These are phyloP conservation scores for Chaetura pelagica DNA, from an alignment of 2,113 vertebrate genomes.

Conservation along the genomic window DNA sequence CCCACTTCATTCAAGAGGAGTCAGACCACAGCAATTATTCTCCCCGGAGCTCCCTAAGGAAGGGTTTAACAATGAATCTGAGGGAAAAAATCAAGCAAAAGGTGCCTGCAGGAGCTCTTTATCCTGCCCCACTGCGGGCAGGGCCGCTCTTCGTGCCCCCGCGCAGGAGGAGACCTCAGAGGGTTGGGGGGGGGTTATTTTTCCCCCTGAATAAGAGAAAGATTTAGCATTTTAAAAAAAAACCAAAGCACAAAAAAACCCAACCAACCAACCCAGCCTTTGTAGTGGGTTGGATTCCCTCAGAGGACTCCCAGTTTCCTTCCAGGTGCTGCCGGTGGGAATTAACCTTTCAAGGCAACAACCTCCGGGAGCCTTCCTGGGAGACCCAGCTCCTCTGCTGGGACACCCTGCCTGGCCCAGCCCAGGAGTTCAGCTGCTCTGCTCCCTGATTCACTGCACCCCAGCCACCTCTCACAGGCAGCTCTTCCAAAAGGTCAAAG, in stretches of 20 bases:
- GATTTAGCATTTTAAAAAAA: slow-evolving; percentile 17
- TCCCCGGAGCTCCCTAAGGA: slow-evolving; percentile 70
- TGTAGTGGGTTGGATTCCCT: not conserved
- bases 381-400: not conserved
- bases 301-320: not conserved
- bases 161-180: not conserved
- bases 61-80: slow-evolving; percentile 65
- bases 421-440: not conserved
- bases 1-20: slow-evolving; percentile 77
- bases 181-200: too few relatives aligned
- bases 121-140: not conserved
- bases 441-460: not conserved
- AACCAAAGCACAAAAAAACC: not conserved
- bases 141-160: not conserved
- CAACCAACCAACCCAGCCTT: not conserved
- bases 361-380: not conserved
- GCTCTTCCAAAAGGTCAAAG: slow-evolving; percentile 1
- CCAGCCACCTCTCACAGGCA: not conserved
- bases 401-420: not conserved
- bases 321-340: not conserved
- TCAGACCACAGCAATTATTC: slow-evolving; percentile 77
- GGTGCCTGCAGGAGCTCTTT: slow-evolving; percentile 65
- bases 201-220: not conserved
- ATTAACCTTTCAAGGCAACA: slow-evolving; percentile 30
- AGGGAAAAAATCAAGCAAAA: not conserved